Percentiles rank a stretch among this genome's conserved stretches.
These are phyloP conservation scores for Hemithea aestivaria DNA, from an alignment of 2,888 invertebrate species.

Conservation along the genomic window DNA sequence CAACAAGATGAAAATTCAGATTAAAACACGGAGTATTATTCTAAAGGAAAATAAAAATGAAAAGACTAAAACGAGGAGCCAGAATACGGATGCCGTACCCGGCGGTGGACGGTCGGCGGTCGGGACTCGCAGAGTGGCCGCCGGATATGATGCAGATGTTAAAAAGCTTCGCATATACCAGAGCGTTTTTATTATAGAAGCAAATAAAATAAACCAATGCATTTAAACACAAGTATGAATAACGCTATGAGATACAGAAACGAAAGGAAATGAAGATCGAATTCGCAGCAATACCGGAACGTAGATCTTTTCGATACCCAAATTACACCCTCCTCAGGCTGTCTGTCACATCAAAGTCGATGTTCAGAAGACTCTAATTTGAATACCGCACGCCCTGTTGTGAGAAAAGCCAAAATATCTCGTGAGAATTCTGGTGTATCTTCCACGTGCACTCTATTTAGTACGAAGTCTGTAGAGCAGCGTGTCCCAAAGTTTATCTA, in stretches of 20 bases:
- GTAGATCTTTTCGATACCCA: slow-evolving; percentile 39
- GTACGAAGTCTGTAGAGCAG: slow-evolving; percentile 9
- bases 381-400: slow-evolving; percentile 33
- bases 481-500: slow-evolving; percentile 7
- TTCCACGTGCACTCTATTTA: slow-evolving; percentile 7
- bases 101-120: slow-evolving; percentile 29
- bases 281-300: slow-evolving; percentile 37
- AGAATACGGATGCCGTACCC: slow-evolving; percentile 49
- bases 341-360: slow-evolving; percentile 47
- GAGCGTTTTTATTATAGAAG: slow-evolving; percentile 26
- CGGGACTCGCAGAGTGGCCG: slow-evolving; percentile 31
- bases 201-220: slow-evolving; percentile 4
- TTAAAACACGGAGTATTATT: neutral
- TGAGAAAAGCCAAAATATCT: slow-evolving; percentile 21
- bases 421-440: slow-evolving; percentile 8
- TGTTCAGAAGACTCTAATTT: slow-evolving; percentile 42
- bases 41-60: slow-evolving; percentile 13
- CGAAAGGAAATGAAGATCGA: slow-evolving; percentile 47
- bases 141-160: slow-evolving; percentile 53
- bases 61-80: slow-evolving; percentile 39
- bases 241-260: slow-evolving; percentile 28
- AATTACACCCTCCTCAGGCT: slow-evolving; percentile 48
- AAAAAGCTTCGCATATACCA: slow-evolving; percentile 39
- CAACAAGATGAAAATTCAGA: slow-evolving; percentile 4
- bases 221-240: slow-evolving; percentile 5